phyloP scores from a whole-genome alignment of 2,797 vertebrate genomes.

The Sebastes vulpes region DNA sequence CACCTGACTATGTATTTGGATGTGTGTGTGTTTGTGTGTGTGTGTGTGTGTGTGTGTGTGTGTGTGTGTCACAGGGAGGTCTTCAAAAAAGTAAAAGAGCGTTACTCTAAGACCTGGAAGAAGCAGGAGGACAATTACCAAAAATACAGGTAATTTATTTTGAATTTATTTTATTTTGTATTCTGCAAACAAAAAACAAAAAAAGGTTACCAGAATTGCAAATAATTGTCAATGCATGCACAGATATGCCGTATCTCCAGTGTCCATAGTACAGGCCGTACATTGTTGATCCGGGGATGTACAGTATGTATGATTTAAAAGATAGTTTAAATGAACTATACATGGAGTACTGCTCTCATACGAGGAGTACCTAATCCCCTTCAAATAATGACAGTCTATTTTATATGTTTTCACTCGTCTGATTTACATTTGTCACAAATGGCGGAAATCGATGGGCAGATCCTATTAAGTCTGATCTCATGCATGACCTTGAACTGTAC shows the following conservation, averaged over 20 bases:
- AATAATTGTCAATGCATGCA: no score
- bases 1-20: not conserved
- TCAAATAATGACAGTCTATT: no score
- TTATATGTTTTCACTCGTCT: no score
- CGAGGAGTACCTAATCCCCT: not conserved
- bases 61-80: slow-evolving; percentile 60
- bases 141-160: slow-evolving; percentile 73
- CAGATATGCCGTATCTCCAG: no score
- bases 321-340: no score
- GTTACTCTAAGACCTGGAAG: slow-evolving; percentile 72
- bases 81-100: slow-evolving; percentile 48
- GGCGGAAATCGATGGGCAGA: not conserved
- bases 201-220: not conserved
- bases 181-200: no score
- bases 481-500: not conserved
- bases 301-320: not conserved
- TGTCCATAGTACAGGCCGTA: no score
- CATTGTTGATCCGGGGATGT: no score
- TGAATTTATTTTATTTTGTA: not conserved
- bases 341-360: no score
- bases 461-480: not conserved
- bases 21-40: not conserved
- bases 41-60: slow-evolving; percentile 38
- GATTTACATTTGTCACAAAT: not conserved
- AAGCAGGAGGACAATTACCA: slow-evolving; percentile 64